These are phyloP conservation scores for Catalaphyllia jardinei DNA, from an alignment of 64 coral and sea anemone genomes.

Conservation along the genomic window DNA sequence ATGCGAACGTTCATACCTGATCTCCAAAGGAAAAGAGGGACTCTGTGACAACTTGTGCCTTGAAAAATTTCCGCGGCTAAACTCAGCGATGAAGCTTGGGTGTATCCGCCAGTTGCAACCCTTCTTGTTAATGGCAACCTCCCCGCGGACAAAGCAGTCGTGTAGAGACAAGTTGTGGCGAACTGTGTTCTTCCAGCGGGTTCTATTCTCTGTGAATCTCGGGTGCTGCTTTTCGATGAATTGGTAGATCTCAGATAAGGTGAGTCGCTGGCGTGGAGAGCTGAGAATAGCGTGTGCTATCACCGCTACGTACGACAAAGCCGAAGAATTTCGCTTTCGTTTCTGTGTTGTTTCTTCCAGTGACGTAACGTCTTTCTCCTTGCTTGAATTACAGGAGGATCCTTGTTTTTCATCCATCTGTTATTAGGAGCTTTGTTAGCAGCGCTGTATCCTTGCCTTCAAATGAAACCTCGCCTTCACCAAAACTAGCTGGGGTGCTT, in stretches of 20 bases:
- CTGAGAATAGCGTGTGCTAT: conserved; percentile 20
- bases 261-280: not conserved
- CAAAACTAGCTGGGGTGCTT: not conserved
- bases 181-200: conserved; percentile 37
- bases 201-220: conserved; percentile 20
- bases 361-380: not conserved
- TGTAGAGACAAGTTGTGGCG: conserved; percentile 28
- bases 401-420: not conserved
- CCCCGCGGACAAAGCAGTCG: conserved; percentile 29
- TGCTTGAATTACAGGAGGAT: not conserved
- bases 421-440: not conserved
- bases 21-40: not conserved
- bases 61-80: conserved; percentile 30
- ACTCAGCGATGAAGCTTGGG: conserved; percentile 27
- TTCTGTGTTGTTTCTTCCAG: not conserved
- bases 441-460: too few relatives aligned
- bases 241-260: conserved; percentile 15
- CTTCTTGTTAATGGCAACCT: not conserved
- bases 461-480: not conserved
- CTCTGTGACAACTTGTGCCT: conserved; percentile 29
- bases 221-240: conserved; percentile 19
- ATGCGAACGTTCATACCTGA: not conserved
- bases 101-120: conserved; percentile 21
- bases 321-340: conserved; percentile 15
- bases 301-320: conserved; percentile 17